phyloP scores from a whole-genome alignment of 2,113 vertebrate genomes.

The Vireo altiloquus region DNA sequence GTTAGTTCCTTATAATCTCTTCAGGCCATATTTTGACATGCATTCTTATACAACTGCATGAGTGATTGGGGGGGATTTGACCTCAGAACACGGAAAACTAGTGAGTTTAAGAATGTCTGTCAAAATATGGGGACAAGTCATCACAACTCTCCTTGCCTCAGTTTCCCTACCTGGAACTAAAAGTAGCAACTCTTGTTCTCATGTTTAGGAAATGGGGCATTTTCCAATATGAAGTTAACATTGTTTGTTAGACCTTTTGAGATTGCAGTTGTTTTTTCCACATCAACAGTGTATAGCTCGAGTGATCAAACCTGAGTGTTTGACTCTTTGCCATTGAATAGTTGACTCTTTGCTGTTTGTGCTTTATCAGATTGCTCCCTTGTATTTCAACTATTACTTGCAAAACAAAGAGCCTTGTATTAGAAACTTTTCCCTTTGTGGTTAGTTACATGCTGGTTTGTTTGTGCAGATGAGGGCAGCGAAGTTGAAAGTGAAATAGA shows the following conservation, averaged over 20 bases:
- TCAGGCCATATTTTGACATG: not conserved
- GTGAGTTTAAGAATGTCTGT: not conserved
- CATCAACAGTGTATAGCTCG: not conserved
- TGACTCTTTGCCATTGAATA: not conserved
- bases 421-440: not conserved
- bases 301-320: not conserved
- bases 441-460: slow-evolving; percentile 51
- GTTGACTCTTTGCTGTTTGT: not conserved
- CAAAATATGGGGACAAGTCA: not conserved
- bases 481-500: slow-evolving; percentile 84
- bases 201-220: not conserved
- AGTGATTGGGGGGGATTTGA: not conserved
- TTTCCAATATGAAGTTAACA: not conserved
- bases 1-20: not conserved
- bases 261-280: not conserved
- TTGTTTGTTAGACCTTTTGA: not conserved
- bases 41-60: not conserved
- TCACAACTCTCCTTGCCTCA: not conserved
- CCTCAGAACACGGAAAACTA: not conserved
- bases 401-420: not conserved
- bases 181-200: not conserved
- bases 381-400: not conserved
- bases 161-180: not conserved
- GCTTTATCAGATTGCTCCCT: not conserved
- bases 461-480: slow-evolving; percentile 81